A percentile compares a stretch with the other conserved stretches of the same genome.
phyloP scores from a whole-genome alignment of 2,888 invertebrate species.

The Harpalus rufipes region DNA sequence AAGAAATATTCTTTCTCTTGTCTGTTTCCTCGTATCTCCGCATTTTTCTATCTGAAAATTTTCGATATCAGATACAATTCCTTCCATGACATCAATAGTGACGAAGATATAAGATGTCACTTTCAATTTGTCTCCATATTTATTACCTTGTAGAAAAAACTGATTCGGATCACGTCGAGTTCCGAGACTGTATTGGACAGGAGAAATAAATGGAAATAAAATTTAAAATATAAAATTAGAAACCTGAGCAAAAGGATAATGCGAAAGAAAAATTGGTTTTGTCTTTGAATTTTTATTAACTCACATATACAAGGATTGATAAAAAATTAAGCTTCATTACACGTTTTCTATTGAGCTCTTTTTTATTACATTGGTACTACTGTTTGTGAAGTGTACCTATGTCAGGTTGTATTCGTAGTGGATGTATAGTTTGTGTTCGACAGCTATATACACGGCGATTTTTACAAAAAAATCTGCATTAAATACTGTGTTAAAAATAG shows the following conservation, averaged over 20 bases:
- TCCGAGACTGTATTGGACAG: neutral
- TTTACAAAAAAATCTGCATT: too few relatives aligned
- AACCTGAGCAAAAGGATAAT: neutral
- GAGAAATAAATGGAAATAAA: neutral
- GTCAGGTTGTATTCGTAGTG: too few relatives aligned
- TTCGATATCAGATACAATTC: constrained; percentile 36
- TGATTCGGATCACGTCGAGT: neutral
- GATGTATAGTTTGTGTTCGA: too few relatives aligned
- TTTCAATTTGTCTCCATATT: constrained; percentile 38
- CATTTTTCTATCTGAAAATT: constrained; percentile 32
- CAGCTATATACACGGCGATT: too few relatives aligned
- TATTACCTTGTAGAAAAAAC: constrained; percentile 9
- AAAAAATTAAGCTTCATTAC: too few relatives aligned
- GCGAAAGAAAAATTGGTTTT: neutral
- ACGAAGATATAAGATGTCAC: constrained; percentile 37
- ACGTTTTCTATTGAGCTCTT: too few relatives aligned
- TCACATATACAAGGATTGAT: too few relatives aligned
- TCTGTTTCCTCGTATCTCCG: constrained; percentile 7
- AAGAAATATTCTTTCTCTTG: constrained; percentile 12
- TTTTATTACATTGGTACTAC: too few relatives aligned
- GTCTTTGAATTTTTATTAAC: too few relatives aligned
- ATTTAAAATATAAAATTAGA: neutral
- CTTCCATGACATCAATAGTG: constrained; percentile 12
- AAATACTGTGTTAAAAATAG: too few relatives aligned
- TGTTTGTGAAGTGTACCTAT: too few relatives aligned